A percentile compares a stretch with the other conserved stretches of the same genome.
Conservation (phyloP, 2,888 invertebrate species). For the Selenia dentaria region DNA sequence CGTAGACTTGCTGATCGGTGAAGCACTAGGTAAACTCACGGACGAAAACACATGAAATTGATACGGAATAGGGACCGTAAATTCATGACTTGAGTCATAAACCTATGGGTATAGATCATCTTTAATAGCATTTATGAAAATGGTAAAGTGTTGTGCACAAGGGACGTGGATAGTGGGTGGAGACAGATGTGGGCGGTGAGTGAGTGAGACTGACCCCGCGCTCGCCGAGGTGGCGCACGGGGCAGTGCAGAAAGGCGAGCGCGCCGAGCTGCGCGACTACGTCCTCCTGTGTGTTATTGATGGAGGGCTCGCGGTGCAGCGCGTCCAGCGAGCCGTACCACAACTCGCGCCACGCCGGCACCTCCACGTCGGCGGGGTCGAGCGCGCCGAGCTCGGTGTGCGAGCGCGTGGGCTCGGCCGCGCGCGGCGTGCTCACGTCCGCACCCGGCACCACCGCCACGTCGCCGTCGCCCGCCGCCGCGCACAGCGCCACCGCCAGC, state of each 20-base stretch:
- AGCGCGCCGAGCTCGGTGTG: constrained; percentile 50
- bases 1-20: no score
- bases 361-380: constrained; percentile 41
- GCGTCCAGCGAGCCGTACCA: constrained; percentile 83
- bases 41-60: no score
- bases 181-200: not conserved
- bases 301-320: constrained; percentile 72
- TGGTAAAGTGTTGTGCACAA: no score
- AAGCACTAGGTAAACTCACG: no score
- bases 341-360: constrained; percentile 86
- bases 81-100: no score
- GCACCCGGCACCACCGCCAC: not conserved
- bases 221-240: constrained; percentile 90
- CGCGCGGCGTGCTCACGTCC: constrained; percentile 8
- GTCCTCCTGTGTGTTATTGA: constrained; percentile 91
- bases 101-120: no score
- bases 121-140: no score
- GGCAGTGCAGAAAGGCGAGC: constrained; percentile 92
- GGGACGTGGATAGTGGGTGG: not conserved
- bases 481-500: constrained; percentile 8
- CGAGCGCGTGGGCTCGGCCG: constrained; percentile 25
- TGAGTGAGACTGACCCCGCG: constrained; percentile 83
- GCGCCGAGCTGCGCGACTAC: constrained; percentile 91
- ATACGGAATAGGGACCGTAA: no score
- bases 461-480: constrained; percentile 24